These are phyloP conservation scores for Amorpha juglandis DNA, from an alignment of 2,888 invertebrate genomes.

Conservation along the genomic window DNA sequence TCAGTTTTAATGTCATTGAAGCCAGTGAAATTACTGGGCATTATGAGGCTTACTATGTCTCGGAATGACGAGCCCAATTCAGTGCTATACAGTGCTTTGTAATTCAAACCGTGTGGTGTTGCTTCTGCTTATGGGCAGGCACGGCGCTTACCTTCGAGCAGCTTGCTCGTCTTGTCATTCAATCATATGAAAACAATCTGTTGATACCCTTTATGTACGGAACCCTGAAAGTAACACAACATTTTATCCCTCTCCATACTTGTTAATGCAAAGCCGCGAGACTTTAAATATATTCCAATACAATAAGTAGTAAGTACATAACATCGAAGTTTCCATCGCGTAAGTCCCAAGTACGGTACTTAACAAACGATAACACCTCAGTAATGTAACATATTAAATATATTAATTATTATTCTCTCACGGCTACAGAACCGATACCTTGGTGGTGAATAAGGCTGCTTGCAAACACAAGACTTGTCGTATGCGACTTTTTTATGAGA, in stretches of 20 bases:
- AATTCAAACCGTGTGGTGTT: too few relatives aligned
- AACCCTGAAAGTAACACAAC: neutral
- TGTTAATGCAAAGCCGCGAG: neutral
- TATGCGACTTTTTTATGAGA: too few relatives aligned
- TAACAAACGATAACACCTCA: neutral
- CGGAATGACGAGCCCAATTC: too few relatives aligned
- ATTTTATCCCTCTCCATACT: neutral
- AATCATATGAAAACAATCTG: too few relatives aligned
- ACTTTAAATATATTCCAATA: neutral
- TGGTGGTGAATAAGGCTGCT: neutral
- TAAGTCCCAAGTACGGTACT: conserved; percentile 7
- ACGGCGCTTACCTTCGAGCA: too few relatives aligned
- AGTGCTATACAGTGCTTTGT: too few relatives aligned
- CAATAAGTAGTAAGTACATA: neutral
- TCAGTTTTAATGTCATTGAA: too few relatives aligned
- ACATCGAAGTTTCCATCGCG: neutral
- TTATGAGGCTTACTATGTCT: too few relatives aligned
- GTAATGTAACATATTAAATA: conserved; percentile 8
- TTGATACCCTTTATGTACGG: too few relatives aligned
- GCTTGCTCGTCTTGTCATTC: too few relatives aligned
- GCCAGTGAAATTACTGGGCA: too few relatives aligned
- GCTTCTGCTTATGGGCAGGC: too few relatives aligned
- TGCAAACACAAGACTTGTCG: neutral
- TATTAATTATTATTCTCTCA: conserved; percentile 21
- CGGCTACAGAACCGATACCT: conserved; percentile 1